Evolutionary conservation across 2,888 invertebrate genomes (phyloP).

Genomic region (Leptinotarsa haldemani): DNA sequence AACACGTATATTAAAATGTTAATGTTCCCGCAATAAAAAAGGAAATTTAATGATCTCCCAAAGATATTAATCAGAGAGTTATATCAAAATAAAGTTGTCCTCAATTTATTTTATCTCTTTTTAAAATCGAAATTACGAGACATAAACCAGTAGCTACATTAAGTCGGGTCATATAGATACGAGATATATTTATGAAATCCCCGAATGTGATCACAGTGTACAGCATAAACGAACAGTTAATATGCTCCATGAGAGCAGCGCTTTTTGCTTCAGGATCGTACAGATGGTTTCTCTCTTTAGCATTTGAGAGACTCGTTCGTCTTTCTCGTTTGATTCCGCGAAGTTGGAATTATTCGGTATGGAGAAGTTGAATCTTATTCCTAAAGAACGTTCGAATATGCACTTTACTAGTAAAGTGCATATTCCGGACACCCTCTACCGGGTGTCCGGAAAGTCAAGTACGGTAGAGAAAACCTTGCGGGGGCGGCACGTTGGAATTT

Average conservation of each 20-base stretch:
- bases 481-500: no score
- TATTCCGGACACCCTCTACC: no score
- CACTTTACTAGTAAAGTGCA: background rate
- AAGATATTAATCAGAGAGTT: constrained; percentile 53
- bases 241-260: constrained; percentile 54
- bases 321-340: constrained; percentile 1
- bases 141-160: constrained; percentile 60
- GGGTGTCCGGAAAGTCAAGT: no score
- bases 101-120: constrained; percentile 60
- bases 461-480: no score
- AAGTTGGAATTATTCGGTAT: constrained; percentile 12
- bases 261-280: constrained; percentile 36
- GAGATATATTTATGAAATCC: constrained; percentile 58
- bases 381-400: constrained; percentile 8
- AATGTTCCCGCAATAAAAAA: constrained; percentile 22
- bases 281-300: constrained; percentile 30
- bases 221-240: constrained; percentile 62
- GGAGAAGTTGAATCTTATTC: background rate
- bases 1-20: constrained; percentile 20
- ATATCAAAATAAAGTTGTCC: constrained; percentile 59
- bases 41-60: constrained; percentile 27
- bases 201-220: constrained; percentile 61
- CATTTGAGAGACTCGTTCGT: background rate
- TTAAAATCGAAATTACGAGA: constrained; percentile 61
- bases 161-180: constrained; percentile 54